phyloP scores from a whole-genome alignment of 2,113 vertebrate genomes.

The Trochalopteron elliotii region DNA sequence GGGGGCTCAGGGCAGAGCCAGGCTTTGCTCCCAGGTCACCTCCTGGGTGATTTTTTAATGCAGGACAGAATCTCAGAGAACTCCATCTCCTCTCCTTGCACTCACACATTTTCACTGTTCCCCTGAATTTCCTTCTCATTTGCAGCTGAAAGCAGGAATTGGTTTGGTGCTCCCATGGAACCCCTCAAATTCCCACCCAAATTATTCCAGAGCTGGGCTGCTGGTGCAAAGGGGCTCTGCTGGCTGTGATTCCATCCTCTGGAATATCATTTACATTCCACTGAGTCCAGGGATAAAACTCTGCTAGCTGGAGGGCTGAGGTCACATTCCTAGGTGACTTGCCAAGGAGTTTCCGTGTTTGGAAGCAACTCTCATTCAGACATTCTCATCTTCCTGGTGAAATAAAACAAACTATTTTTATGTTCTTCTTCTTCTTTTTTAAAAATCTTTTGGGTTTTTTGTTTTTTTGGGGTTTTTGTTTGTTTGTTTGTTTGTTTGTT shows the following conservation, averaged over 20 bases:
- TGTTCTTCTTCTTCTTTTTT: not conserved
- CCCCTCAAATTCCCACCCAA: not conserved
- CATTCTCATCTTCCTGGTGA: not conserved
- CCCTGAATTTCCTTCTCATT: not conserved
- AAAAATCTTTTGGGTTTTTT: too few relatives aligned
- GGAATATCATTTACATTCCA: not conserved
- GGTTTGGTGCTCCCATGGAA: not conserved
- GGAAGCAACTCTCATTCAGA: not conserved
- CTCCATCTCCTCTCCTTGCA: not conserved
- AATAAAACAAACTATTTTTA: not conserved
- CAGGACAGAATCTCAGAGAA: not conserved
- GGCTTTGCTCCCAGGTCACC: not conserved
- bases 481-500: too few relatives aligned
- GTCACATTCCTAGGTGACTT: not conserved
- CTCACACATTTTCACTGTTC: not conserved
- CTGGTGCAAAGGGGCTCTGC: not conserved
- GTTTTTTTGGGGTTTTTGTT: too few relatives aligned
- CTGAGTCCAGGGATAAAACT: not conserved
- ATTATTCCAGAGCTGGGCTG: conserved; percentile 21
- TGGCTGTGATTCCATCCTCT: not conserved
- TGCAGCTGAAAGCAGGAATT: not conserved
- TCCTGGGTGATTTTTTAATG: not conserved
- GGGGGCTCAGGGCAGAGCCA: not conserved
- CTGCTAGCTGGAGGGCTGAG: not conserved
- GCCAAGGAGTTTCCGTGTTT: not conserved